Conservation (phyloP, 1,140 invertebrate genomes). For the Hydropsyche tenuis region DNA sequence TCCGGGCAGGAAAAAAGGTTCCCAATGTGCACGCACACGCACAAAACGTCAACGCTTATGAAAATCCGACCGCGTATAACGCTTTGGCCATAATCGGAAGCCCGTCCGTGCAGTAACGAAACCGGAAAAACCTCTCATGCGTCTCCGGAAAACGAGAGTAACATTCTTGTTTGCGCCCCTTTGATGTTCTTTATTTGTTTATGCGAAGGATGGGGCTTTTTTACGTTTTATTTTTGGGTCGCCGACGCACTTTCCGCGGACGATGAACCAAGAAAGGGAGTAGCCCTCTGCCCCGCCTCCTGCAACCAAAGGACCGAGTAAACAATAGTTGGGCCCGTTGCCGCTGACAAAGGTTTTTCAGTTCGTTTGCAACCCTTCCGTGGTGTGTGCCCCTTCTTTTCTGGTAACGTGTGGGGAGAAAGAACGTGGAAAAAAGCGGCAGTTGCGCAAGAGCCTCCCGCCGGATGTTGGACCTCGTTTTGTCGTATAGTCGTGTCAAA, state of each 20-base stretch:
- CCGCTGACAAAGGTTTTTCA: conserved; percentile 43
- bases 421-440: conserved; percentile 6
- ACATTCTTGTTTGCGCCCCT: conserved; percentile 27
- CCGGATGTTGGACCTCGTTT: too few species aligned
- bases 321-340: conserved; percentile 38
- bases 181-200: conserved; percentile 41
- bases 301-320: conserved; percentile 32
- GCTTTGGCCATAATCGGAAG: not conserved
- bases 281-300: conserved; percentile 18
- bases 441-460: too few species aligned
- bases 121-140: conserved; percentile 15
- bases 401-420: conserved; percentile 20
- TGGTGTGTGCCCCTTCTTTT: conserved; percentile 13
- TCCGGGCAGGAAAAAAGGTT: too few species aligned
- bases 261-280: conserved; percentile 39
- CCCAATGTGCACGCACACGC: not conserved
- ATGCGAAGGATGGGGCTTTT: conserved; percentile 1
- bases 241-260: conserved; percentile 25
- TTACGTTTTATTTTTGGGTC: not conserved
- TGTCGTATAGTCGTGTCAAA: too few species aligned
- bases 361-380: conserved; percentile 41
- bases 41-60: conserved; percentile 11
- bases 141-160: conserved; percentile 19
- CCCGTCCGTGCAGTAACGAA: not conserved
- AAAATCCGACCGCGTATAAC: not conserved